Evolutionary conservation across 2,113 vertebrate species (phyloP).

Genomic region (Motacilla tschutschensis): DNA sequence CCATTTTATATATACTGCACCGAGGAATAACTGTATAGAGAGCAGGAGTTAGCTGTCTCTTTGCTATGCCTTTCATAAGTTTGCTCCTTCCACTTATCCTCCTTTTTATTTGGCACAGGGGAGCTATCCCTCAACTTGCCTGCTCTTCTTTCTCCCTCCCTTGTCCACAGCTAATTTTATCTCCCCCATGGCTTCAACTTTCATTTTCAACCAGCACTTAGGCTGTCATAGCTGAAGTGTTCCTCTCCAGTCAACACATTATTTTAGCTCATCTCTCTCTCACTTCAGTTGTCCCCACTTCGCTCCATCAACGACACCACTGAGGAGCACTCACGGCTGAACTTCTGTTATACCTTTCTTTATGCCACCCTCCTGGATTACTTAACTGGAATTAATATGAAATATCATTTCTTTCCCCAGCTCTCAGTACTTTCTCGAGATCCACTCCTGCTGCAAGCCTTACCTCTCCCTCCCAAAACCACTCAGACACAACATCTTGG

Average conservation of each 20-base stretch:
- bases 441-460: neutral
- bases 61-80: slow-evolving; percentile 47
- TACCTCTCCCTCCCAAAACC: neutral
- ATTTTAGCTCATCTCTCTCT: slow-evolving; percentile 42
- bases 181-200: slow-evolving; percentile 48
- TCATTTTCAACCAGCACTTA: slow-evolving; percentile 44
- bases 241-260: slow-evolving; percentile 45
- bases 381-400: slow-evolving; percentile 25
- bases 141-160: slow-evolving; percentile 33
- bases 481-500: neutral
- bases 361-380: neutral
- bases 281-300: slow-evolving; percentile 19
- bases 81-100: slow-evolving; percentile 24
- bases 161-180: slow-evolving; percentile 52
- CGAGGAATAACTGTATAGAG: neutral
- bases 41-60: slow-evolving; percentile 22
- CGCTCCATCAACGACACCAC: slow-evolving; percentile 1
- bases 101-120: slow-evolving; percentile 32
- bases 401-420: neutral
- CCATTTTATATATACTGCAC: neutral
- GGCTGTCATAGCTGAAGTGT: slow-evolving; percentile 17
- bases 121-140: slow-evolving; percentile 20
- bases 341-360: neutral
- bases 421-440: neutral
- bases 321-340: neutral